phyloP scores from a whole-genome alignment of 2,888 invertebrate species.

The Acanthosepion pharaonis region DNA sequence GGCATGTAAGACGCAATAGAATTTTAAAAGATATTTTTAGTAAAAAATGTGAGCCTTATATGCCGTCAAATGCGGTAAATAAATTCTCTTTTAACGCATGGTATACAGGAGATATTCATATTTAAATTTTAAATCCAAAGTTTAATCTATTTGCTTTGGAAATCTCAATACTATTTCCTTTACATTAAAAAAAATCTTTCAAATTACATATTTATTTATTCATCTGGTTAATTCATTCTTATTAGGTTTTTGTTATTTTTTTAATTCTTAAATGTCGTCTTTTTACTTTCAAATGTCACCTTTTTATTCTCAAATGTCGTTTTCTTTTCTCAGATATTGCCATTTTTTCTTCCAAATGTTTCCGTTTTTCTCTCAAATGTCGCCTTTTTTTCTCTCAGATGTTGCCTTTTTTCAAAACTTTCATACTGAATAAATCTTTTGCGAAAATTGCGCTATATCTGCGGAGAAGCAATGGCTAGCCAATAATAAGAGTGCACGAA shows the following conservation, averaged over 20 bases:
- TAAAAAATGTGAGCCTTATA: too few species aligned
- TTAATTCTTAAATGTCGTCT: background rate
- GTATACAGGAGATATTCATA: too few species aligned
- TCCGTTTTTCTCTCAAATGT: background rate
- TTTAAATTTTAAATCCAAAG: too few species aligned
- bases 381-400: background rate
- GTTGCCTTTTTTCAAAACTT: background rate
- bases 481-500: background rate
- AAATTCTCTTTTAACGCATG: too few species aligned
- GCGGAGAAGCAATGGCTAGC: background rate
- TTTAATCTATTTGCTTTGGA: too few species aligned
- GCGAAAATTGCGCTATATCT: slow-evolving; percentile 33
- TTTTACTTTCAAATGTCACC: background rate
- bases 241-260: background rate
- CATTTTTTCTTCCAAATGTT: background rate
- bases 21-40: too few species aligned
- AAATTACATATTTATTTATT: background rate
- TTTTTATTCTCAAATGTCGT: too few species aligned
- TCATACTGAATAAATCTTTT: background rate
- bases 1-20: too few species aligned
- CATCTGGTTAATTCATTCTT: background rate
- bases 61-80: too few species aligned
- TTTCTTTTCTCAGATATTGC: background rate
- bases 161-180: too few species aligned
- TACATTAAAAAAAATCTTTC: background rate